phyloP scores from a whole-genome alignment of 2,888 invertebrate genomes.

The Orthonychiurus folsomi region DNA sequence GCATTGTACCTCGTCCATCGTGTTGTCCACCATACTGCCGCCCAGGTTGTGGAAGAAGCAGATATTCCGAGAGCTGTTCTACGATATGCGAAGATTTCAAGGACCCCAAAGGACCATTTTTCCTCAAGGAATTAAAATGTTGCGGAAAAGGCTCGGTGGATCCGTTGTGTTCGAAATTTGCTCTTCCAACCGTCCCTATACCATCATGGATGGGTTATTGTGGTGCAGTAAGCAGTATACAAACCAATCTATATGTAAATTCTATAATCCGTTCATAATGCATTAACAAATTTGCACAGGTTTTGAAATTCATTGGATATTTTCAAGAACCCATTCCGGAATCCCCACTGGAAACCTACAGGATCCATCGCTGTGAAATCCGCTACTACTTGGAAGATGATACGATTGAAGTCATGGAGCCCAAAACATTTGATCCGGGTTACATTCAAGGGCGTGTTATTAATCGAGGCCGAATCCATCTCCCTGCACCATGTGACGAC shows the following conservation, averaged over 20 bases:
- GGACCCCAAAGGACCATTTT: too few relatives aligned
- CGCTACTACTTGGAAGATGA: conserved; percentile 83
- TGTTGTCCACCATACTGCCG: too few relatives aligned
- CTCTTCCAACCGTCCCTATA: background rate
- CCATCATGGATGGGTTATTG: background rate
- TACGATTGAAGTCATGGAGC: conserved; percentile 77
- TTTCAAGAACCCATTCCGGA: conserved; percentile 73
- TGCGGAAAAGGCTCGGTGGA: too few relatives aligned
- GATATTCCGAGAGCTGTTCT: too few relatives aligned
- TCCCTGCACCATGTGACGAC: conserved; percentile 57
- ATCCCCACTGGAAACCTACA: conserved; percentile 56
- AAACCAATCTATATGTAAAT: background rate
- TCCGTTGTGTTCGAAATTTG: background rate
- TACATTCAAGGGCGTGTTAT: conserved; percentile 47
- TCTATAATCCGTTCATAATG: background rate
- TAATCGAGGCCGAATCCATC: conserved; percentile 20
- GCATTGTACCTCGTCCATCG: too few relatives aligned
- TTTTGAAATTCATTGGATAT: conserved; percentile 64
- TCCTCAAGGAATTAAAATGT: too few relatives aligned
- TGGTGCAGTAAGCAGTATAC: background rate
- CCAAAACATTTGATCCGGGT: conserved; percentile 71
- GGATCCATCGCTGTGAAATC: conserved; percentile 70
- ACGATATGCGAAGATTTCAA: too few relatives aligned
- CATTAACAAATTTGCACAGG: background rate
- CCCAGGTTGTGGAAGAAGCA: too few relatives aligned